Evolutionary conservation across 2,113 vertebrate genomes (phyloP).

Genomic region (Eulacestoma nigropectus): DNA sequence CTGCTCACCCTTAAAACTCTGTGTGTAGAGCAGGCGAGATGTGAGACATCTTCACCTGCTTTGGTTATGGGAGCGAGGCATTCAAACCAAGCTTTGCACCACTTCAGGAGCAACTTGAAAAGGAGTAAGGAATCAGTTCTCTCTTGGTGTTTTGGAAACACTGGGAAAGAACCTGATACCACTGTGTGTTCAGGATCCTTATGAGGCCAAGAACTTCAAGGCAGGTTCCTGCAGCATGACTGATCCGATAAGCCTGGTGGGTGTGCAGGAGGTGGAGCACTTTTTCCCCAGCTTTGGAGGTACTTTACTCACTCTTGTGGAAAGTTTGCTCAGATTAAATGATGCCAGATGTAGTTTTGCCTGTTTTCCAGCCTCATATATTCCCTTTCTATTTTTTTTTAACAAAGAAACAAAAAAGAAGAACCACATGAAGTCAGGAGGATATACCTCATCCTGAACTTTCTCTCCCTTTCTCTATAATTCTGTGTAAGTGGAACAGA

Average conservation of each 20-base stretch:
- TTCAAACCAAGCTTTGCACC: neutral
- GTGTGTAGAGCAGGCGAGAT: neutral
- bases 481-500: neutral
- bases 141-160: constrained; percentile 7
- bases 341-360: neutral
- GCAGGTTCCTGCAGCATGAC: neutral
- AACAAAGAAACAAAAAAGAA: neutral
- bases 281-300: neutral
- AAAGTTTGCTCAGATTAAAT: neutral
- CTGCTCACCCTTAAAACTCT: neutral
- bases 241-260: neutral
- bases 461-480: neutral
- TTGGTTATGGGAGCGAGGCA: neutral
- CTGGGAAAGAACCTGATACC: neutral
- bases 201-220: neutral
- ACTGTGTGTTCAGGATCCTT: neutral
- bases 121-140: neutral
- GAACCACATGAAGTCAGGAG: neutral
- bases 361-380: neutral
- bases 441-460: neutral
- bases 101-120: neutral
- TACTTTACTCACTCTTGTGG: neutral
- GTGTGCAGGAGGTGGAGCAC: neutral
- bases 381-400: neutral
- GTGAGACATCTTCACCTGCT: neutral